These are phyloP conservation scores for Archips crataeganus DNA, from an alignment of 2,888 invertebrate genomes.

Conservation along the genomic window DNA sequence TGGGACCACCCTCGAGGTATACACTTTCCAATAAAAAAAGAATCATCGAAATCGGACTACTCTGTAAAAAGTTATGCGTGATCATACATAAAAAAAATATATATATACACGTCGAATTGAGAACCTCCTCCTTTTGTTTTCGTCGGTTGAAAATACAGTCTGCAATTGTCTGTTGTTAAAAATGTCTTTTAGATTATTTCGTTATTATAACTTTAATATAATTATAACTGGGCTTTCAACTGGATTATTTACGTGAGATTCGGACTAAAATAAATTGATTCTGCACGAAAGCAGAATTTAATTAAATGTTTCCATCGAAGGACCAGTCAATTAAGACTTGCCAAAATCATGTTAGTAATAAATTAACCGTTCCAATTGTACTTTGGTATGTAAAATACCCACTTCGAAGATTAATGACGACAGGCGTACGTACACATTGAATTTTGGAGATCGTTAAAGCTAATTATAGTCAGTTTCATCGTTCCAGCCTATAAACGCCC, in stretches of 20 bases:
- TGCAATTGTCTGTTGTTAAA: too few relatives aligned
- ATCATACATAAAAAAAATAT: too few relatives aligned
- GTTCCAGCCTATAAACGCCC: too few relatives aligned
- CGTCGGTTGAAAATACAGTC: too few relatives aligned
- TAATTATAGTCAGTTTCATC: not conserved
- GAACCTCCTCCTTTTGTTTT: too few relatives aligned
- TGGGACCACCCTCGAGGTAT: too few relatives aligned
- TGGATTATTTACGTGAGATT: constrained; percentile 20
- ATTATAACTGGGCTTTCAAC: not conserved
- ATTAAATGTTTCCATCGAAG: constrained; percentile 21
- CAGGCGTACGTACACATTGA: not conserved
- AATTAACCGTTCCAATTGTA: constrained; percentile 18
- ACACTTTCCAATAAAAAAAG: too few relatives aligned
- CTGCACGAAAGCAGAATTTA: constrained; percentile 20
- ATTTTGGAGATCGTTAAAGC: not conserved
- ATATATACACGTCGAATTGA: too few relatives aligned
- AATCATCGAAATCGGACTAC: too few relatives aligned
- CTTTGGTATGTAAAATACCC: not conserved
- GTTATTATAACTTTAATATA: not conserved
- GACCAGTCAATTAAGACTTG: constrained; percentile 29
- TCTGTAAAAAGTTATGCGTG: too few relatives aligned
- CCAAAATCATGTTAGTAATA: constrained; percentile 22
- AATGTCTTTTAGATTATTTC: too few relatives aligned
- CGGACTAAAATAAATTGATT: constrained; percentile 28
- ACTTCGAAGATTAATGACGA: not conserved